A percentile compares a stretch with the other conserved stretches of the same genome.
Conservation (phyloP, 1,140 invertebrate species). For the Ceratina calcarata region DNA sequence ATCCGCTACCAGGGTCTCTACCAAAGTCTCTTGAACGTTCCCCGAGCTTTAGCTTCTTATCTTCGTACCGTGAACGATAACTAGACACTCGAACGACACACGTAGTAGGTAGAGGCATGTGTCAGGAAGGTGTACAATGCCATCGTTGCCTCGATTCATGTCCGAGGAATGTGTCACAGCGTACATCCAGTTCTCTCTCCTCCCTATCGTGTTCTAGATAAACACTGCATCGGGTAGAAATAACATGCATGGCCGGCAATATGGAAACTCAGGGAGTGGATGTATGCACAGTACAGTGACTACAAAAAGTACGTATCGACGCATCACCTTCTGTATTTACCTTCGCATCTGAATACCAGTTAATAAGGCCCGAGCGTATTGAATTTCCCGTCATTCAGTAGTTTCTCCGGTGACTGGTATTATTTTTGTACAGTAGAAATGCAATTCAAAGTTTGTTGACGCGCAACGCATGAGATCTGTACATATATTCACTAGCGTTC, state of each 20-base stretch:
- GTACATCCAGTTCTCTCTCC: constrained; percentile 2
- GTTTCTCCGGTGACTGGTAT: too few species aligned
- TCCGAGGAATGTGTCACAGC: constrained; percentile 35
- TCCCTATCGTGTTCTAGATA: constrained; percentile 25
- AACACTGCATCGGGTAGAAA: constrained; percentile 20
- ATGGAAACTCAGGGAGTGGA: background rate
- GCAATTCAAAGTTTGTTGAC: too few species aligned
- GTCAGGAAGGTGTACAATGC: background rate
- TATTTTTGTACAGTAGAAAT: too few species aligned
- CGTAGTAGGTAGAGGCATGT: constrained; percentile 10
- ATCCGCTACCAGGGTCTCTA: too few species aligned
- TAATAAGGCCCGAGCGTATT: too few species aligned
- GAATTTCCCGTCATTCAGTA: too few species aligned
- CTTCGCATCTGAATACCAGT: too few species aligned
- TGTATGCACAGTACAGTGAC: too few species aligned
- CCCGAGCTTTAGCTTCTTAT: constrained; percentile 17
- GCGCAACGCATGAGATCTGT: too few species aligned
- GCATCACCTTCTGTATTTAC: too few species aligned
- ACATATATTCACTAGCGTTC: too few species aligned
- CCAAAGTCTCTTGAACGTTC: background rate
- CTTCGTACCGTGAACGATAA: constrained; percentile 30
- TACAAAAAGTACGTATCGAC: too few species aligned
- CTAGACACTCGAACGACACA: constrained; percentile 31
- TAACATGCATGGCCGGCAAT: constrained; percentile 1
- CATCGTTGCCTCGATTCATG: background rate